Conservation (phyloP, 2,888 invertebrate genomes). For the Plebejus anna region DNA sequence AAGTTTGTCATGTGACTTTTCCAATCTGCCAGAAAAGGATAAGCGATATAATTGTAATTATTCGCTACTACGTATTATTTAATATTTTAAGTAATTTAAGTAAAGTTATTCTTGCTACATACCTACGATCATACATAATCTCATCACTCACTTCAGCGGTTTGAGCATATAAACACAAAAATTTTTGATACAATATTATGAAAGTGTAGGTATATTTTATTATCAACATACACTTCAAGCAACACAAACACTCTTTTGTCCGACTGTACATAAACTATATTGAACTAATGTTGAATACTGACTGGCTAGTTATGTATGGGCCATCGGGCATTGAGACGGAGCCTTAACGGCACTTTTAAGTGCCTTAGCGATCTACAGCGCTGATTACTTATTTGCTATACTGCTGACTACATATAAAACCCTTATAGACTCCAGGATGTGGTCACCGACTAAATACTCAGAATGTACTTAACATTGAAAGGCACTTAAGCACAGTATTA, state of each 20-base stretch:
- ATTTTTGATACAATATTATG: neutral
- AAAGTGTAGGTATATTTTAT: neutral
- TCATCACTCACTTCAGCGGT: too few relatives aligned
- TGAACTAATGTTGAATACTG: constrained; percentile 70
- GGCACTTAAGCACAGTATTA: neutral
- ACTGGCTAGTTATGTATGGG: constrained; percentile 59
- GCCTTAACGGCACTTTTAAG: constrained; percentile 74
- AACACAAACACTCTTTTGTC: constrained; percentile 23
- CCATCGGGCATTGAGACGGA: constrained; percentile 64
- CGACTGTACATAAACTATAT: constrained; percentile 35
- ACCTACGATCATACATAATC: too few relatives aligned
- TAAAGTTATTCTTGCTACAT: too few relatives aligned
- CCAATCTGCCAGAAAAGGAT: too few relatives aligned
- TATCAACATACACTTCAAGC: neutral
- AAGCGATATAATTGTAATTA: too few relatives aligned
- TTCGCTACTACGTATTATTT: too few relatives aligned
- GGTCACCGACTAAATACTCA: neutral
- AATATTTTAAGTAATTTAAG: too few relatives aligned
- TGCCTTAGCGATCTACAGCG: constrained; percentile 56
- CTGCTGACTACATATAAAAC: neutral
- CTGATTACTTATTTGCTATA: constrained; percentile 42
- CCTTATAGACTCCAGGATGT: neutral
- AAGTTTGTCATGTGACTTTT: too few relatives aligned
- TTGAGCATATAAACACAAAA: neutral
- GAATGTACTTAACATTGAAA: neutral